These are phyloP conservation scores for Oreochromis tanganicae DNA, from an alignment of 2,113 vertebrate genomes.

Conservation along the genomic window DNA sequence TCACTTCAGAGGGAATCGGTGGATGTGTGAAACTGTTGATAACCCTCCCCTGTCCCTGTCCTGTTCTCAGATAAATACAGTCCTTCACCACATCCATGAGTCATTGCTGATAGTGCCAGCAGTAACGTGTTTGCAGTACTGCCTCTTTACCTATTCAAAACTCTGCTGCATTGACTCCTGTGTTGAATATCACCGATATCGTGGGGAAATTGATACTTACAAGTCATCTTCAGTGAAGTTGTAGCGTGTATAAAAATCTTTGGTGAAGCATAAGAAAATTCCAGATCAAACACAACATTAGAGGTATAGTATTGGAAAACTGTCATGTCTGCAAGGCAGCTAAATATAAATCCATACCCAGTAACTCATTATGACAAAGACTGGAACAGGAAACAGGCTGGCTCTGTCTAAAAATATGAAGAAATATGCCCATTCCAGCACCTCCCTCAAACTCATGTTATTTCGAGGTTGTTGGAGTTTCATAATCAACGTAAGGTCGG, in stretches of 20 bases:
- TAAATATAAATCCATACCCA: background rate
- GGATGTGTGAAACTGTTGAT: conserved; percentile 36
- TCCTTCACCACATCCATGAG: conserved; percentile 44
- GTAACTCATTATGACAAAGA: background rate
- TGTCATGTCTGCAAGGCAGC: background rate
- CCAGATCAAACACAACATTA: background rate
- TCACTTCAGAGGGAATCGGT: conserved; percentile 10
- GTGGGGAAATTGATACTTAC: background rate
- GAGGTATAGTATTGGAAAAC: background rate
- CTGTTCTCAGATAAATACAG: conserved; percentile 35
- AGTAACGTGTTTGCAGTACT: conserved; percentile 41
- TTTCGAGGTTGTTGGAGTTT: background rate
- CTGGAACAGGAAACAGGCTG: background rate
- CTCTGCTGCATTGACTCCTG: conserved; percentile 4
- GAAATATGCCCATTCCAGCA: background rate
- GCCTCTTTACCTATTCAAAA: conserved; percentile 48
- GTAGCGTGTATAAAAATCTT: background rate
- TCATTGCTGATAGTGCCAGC: conserved; percentile 39
- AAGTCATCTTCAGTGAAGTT: background rate
- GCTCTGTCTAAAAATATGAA: background rate
- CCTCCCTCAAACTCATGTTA: background rate
- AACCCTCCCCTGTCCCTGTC: conserved; percentile 16
- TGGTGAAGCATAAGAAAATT: background rate
- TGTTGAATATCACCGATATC: background rate
- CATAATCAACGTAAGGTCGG: background rate